Evolutionary conservation across 2,113 vertebrate species (phyloP), one percentile per base, ranked within the genome.

Genomic region (Paralichthys olivaceus): DNA sequence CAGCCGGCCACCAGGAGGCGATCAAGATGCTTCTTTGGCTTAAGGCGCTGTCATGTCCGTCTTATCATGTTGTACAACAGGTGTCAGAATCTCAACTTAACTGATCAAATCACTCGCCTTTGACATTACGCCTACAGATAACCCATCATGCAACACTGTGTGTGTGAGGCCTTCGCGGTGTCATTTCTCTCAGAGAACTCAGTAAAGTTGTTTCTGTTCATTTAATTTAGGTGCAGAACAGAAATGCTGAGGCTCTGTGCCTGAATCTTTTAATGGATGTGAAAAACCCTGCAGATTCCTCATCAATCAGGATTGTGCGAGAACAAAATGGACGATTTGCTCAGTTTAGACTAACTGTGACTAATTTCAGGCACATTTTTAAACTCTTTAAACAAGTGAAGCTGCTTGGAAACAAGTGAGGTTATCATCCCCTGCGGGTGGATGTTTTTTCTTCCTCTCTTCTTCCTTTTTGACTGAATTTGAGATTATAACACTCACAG

Each of bases 401-500:
- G 22, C 32, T 12, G 28, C 61, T 7, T 4, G 7, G 43, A 74
- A 68, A 83, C 51, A 0, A 68, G 25, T n/a, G 69, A 76, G 47
- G 47, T 76, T 60, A 66, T 73, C 62, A 0, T 29, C 29, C 34
- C 26, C 61, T 7, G 7, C 1, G 11, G 64, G 60, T 29, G 3
- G 25, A 58, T 29, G 19, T 37, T 45, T 49, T 34, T 77, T 61
- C 7, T 43, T 8, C 25, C 32, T 58, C 19, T 63, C 40, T 22
- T 54, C 34, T 28, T 57, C 58, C 65, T 67, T 68, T 37, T 25
- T 68, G 7, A 64, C 23, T 69, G 76, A 79, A 70, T 45, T 64
- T 15, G 49, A 74, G 72, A 71, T 68, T 77, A 74, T 25, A 79
- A 20, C 49, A 63, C 56, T 45, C 34, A 56, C 22, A 37, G 49